A percentile compares a stretch with the other conserved stretches of the same genome.
Conservation (phyloP, 1,140 invertebrate genomes). For the Drosophila simulans region DNA sequence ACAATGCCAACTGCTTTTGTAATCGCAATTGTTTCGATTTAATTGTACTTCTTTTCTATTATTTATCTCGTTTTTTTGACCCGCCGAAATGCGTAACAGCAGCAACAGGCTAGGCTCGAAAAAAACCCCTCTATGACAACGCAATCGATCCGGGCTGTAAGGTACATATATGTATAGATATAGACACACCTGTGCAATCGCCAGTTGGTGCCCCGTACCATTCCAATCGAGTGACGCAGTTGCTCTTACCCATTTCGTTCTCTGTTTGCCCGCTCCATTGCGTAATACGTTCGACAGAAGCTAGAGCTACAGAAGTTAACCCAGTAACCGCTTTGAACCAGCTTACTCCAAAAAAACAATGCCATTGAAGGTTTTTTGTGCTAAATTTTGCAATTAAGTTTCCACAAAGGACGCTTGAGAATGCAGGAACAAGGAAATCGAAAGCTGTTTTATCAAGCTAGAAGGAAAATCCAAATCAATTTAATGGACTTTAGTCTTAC, state of each 20-base stretch:
- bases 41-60: slow-evolving; percentile 55
- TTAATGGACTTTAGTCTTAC: no score
- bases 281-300: slow-evolving; percentile 44
- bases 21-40: slow-evolving; percentile 68
- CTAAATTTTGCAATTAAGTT: neutral
- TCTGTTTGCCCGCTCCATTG: slow-evolving; percentile 59
- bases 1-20: slow-evolving; percentile 67
- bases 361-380: slow-evolving; percentile 1
- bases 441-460: neutral
- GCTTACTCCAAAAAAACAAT: slow-evolving; percentile 30
- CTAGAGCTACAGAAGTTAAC: slow-evolving; percentile 17
- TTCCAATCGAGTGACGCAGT: slow-evolving; percentile 61
- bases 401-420: neutral
- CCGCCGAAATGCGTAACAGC: slow-evolving; percentile 32
- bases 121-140: slow-evolving; percentile 11
- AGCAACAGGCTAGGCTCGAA: slow-evolving; percentile 24
- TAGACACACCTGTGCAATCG: slow-evolving; percentile 74
- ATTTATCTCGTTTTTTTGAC: slow-evolving; percentile 16
- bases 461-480: neutral
- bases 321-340: slow-evolving; percentile 21
- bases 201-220: slow-evolving; percentile 40
- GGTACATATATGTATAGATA: neutral
- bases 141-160: slow-evolving; percentile 15
- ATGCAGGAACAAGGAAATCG: neutral
- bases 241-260: slow-evolving; percentile 48